A percentile compares a stretch with the other conserved stretches of the same genome.
These are phyloP conservation scores for Antheraea assamensis DNA, from an alignment of 2,888 invertebrate genomes.

Conservation along the genomic window DNA sequence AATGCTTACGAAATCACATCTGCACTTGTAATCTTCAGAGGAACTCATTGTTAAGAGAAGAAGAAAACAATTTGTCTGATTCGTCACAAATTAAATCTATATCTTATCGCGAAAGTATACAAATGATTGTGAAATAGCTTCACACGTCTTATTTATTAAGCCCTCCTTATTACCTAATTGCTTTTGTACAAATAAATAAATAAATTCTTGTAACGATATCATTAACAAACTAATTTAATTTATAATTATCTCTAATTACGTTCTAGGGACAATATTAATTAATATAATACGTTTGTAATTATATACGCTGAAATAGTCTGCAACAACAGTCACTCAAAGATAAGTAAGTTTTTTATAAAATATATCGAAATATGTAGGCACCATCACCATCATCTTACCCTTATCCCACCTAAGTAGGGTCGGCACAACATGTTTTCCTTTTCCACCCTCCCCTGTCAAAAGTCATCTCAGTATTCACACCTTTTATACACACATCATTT, in stretches of 20 bases:
- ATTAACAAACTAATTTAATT: not conserved
- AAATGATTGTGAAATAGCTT: not conserved
- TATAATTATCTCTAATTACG: not conserved
- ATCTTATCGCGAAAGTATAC: not conserved
- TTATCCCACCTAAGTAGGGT: no score
- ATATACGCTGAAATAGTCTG: not conserved
- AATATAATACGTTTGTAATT: not conserved
- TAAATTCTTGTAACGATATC: not conserved
- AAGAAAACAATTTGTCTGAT: not conserved
- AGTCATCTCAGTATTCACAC: no score
- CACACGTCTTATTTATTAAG: not conserved
- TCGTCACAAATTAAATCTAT: not conserved
- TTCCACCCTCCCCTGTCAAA: no score
- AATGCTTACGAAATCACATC: constrained; percentile 17
- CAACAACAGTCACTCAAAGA: not conserved
- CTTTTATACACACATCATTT: no score
- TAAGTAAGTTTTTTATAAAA: not conserved
- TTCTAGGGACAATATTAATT: not conserved
- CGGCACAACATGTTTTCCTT: no score
- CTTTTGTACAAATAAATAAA: not conserved
- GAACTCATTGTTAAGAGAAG: constrained; percentile 7
- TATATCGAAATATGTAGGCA: not conserved
- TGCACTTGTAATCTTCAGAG: constrained; percentile 10
- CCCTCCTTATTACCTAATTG: not conserved
- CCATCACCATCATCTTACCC: no score